These are phyloP conservation scores for Tenthredo mesomela DNA, from an alignment of 2,888 invertebrate species.

Conservation along the genomic window DNA sequence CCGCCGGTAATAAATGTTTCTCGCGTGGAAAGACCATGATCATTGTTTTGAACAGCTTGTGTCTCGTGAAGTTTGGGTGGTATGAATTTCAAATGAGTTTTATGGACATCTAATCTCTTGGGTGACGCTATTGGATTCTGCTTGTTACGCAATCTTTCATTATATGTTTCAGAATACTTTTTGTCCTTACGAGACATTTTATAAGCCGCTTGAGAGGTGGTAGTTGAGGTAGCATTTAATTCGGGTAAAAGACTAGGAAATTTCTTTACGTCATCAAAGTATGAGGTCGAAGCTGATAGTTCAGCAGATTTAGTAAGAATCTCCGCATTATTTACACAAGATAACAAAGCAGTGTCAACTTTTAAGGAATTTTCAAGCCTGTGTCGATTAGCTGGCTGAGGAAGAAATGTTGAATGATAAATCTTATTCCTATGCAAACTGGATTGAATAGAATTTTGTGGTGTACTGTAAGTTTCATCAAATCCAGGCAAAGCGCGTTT, in stretches of 20 bases:
- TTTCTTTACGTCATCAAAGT: not conserved
- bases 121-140: not conserved
- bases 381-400: not conserved
- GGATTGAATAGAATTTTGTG: not conserved
- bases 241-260: not conserved
- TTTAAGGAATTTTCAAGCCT: not conserved
- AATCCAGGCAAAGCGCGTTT: not conserved
- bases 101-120: not conserved
- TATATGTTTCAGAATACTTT: constrained; percentile 74
- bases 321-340: not conserved
- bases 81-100: not conserved
- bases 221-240: not conserved
- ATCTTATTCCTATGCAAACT: not conserved
- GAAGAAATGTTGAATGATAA: not conserved
- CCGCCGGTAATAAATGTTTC: not conserved
- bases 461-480: not conserved
- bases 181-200: constrained; percentile 75
- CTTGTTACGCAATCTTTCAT: constrained; percentile 68
- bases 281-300: not conserved
- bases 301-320: not conserved
- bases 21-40: not conserved
- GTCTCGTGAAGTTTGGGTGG: not conserved
- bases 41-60: not conserved
- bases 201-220: constrained; percentile 57
- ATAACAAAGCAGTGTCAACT: not conserved